These are phyloP conservation scores for Dinothrombium tinctorium DNA, from an alignment of 1,140 invertebrate species.

Conservation along the genomic window DNA sequence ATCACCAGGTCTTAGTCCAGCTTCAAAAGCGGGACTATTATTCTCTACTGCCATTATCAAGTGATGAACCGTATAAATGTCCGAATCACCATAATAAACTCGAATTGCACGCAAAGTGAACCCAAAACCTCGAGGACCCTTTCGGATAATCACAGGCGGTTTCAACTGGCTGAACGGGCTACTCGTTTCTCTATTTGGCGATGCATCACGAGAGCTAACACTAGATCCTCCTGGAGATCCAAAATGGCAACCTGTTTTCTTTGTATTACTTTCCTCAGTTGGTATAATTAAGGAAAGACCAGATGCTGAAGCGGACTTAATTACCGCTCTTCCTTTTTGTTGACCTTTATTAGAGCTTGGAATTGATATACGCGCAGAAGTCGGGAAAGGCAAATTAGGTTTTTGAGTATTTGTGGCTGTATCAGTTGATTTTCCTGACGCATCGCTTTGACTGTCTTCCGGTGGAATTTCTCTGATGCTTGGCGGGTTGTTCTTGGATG, in stretches of 20 bases:
- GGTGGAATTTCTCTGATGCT: constrained; percentile 22
- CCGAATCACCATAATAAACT: constrained; percentile 84
- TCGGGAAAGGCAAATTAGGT: constrained; percentile 2
- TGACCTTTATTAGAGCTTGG: constrained; percentile 21
- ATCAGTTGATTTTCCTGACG: constrained; percentile 16
- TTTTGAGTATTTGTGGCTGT: constrained; percentile 16
- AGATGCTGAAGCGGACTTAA: constrained; percentile 72
- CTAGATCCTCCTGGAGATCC: constrained; percentile 59
- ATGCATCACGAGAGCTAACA: constrained; percentile 77
- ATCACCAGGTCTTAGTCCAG: constrained; percentile 72
- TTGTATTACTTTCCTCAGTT: constrained; percentile 22
- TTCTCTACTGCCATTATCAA: constrained; percentile 80
- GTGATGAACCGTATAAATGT: constrained; percentile 94
- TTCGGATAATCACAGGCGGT: constrained; percentile 56
- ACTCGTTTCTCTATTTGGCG: constrained; percentile 62
- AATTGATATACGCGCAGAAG: constrained; percentile 12
- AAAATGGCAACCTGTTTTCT: neutral
- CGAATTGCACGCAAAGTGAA: constrained; percentile 86
- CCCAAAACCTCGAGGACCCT: constrained; percentile 73
- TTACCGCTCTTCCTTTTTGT: constrained; percentile 29
- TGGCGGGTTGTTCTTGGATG: neutral
- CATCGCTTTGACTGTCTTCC: constrained; percentile 16
- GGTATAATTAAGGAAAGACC: constrained; percentile 80
- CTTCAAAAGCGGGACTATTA: constrained; percentile 80
- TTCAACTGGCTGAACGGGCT: constrained; percentile 50